Conservation (phyloP, 2,888 invertebrate genomes). For the Blomia tropicalis region DNA sequence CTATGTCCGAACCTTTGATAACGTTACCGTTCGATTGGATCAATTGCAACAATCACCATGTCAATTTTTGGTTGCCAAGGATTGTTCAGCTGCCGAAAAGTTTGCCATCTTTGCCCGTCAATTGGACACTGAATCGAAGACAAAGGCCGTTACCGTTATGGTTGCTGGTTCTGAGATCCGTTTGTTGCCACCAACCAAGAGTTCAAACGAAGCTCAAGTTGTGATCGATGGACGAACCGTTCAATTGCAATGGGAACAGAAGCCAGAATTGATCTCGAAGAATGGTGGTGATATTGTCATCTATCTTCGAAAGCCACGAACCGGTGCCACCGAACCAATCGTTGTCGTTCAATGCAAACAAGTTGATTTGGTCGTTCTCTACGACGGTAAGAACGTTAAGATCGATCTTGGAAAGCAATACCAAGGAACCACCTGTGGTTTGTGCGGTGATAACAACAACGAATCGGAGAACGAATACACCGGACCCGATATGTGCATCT, state of each 20-base stretch:
- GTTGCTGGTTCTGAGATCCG: constrained; percentile 14
- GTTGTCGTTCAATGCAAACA: constrained; percentile 9
- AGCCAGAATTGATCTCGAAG: background rate
- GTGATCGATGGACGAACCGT: constrained; percentile 14
- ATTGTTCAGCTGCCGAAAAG: constrained; percentile 18
- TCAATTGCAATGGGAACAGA: background rate
- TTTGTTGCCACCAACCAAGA: constrained; percentile 22
- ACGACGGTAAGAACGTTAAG: constrained; percentile 28
- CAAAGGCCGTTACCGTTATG: constrained; percentile 21
- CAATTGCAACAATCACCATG: background rate
- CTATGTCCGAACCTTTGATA: constrained; percentile 25
- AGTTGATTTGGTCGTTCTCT: constrained; percentile 18
- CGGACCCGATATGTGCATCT: constrained; percentile 26
- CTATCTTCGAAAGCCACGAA: constrained; percentile 14
- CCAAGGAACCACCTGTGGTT: constrained; percentile 28
- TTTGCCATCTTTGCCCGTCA: constrained; percentile 21
- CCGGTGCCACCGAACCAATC: constrained; percentile 6
- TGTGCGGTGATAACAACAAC: constrained; percentile 29
- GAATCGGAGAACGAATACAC: constrained; percentile 26
- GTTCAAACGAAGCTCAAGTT: constrained; percentile 11
- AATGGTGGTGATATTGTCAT: background rate
- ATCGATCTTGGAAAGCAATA: constrained; percentile 24
- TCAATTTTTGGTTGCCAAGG: constrained; percentile 24
- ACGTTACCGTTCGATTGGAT: constrained; percentile 17
- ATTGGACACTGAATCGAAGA: constrained; percentile 15